Evolutionary conservation across 2,888 invertebrate genomes (phyloP).

Genomic region (Anaspis maculata): DNA sequence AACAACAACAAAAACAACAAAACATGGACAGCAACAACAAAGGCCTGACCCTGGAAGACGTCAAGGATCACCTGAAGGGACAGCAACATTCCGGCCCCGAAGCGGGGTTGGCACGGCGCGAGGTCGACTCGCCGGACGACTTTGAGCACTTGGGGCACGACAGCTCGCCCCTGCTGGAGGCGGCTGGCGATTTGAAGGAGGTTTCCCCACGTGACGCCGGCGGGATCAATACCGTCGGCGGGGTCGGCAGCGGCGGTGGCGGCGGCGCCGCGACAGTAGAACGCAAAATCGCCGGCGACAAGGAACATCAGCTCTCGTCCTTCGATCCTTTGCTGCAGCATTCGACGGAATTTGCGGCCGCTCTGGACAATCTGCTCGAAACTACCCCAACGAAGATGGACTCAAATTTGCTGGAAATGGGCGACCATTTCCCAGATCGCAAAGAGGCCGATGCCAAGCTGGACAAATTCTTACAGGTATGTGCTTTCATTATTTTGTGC

Average conservation of each 20-base stretch:
- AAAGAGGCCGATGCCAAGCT: conserved; percentile 33
- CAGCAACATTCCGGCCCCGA: conserved; percentile 3
- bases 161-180: conserved; percentile 39
- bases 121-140: conserved; percentile 64
- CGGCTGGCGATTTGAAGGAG: conserved; percentile 33
- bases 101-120: conserved; percentile 35
- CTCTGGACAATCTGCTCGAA: too few relatives aligned
- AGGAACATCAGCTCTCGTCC: conserved; percentile 20
- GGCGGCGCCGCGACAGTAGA: too few relatives aligned
- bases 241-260: too few relatives aligned
- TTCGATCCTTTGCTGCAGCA: conserved; percentile 21
- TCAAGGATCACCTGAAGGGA: conserved; percentile 12
- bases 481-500: too few relatives aligned
- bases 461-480: conserved; percentile 33
- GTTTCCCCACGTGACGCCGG: conserved; percentile 28
- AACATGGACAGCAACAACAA: conserved; percentile 10
- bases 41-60: conserved; percentile 13
- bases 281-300: conserved; percentile 30
- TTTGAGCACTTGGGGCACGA: conserved; percentile 66
- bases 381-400: conserved; percentile 34
- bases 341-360: too few relatives aligned
- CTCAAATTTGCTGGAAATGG: conserved; percentile 34
- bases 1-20: conserved; percentile 3
- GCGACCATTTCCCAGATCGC: conserved; percentile 36
- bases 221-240: conserved; percentile 40